Conservation (phyloP, 2,888 invertebrate genomes). For the Ecdyonurus torrentis region DNA sequence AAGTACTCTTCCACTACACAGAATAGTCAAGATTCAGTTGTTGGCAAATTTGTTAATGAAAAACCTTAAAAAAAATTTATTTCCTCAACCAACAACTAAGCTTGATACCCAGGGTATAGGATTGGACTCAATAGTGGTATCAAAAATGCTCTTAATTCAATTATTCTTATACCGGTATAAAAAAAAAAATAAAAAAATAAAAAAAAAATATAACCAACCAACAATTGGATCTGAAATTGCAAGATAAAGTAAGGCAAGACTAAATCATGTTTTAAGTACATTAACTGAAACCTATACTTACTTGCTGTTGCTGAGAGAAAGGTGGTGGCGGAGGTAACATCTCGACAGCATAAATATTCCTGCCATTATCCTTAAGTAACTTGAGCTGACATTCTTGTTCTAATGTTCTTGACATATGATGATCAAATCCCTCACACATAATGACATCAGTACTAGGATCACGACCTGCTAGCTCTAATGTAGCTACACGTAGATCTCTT, state of each 20-base stretch:
- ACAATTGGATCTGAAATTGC: background rate
- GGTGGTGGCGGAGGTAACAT: conserved; percentile 16
- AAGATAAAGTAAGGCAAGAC: background rate
- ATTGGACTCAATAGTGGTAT: too few relatives aligned
- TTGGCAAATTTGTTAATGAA: too few relatives aligned
- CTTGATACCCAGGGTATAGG: too few relatives aligned
- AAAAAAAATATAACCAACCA: too few relatives aligned
- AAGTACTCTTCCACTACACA: too few relatives aligned
- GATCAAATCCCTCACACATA: conserved; percentile 38
- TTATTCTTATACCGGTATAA: too few relatives aligned
- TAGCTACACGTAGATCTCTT: conserved; percentile 32
- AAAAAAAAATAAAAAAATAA: too few relatives aligned
- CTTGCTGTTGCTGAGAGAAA: background rate
- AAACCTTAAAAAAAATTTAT: too few relatives aligned
- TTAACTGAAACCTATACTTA: background rate
- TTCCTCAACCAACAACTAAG: too few relatives aligned
- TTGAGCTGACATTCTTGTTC: conserved; percentile 35
- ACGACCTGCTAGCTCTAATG: conserved; percentile 15
- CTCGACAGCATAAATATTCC: conserved; percentile 31
- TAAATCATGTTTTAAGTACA: background rate
- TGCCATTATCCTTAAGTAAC: conserved; percentile 32
- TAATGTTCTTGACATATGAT: conserved; percentile 38
- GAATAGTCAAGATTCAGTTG: too few relatives aligned
- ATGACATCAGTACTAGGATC: conserved; percentile 24
- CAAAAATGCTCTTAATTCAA: too few relatives aligned